A percentile compares a stretch with the other conserved stretches of the same genome.
Evolutionary conservation across 2,113 vertebrate genomes (phyloP).

Genomic region (Calcarius ornatus): DNA sequence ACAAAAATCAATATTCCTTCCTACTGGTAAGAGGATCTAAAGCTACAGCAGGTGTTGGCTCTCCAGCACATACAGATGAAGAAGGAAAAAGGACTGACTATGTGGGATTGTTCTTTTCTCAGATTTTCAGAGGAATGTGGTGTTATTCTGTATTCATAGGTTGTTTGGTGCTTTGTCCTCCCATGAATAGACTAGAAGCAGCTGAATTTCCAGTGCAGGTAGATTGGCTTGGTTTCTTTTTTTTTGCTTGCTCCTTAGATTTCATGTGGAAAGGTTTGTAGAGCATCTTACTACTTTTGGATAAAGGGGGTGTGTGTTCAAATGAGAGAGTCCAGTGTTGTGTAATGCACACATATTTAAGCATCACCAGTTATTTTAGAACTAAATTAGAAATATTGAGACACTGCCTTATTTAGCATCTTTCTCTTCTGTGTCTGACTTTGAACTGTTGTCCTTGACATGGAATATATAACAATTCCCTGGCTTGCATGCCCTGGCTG

Average conservation of each 20-base stretch:
- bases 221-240: not conserved
- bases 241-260: not conserved
- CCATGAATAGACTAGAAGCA: not conserved
- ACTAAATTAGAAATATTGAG: not conserved
- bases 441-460: slow-evolving; percentile 24
- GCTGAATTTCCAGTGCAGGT: not conserved
- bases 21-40: not conserved
- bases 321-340: not conserved
- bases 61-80: not conserved
- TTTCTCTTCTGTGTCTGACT: not conserved
- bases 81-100: not conserved
- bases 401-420: not conserved
- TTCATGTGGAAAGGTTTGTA: not conserved
- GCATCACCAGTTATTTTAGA: not conserved
- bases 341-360: not conserved
- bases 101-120: not conserved
- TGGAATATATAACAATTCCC: not conserved
- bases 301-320: not conserved
- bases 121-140: not conserved
- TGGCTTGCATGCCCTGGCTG: not conserved
- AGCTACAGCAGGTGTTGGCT: not conserved
- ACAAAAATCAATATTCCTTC: not conserved
- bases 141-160: not conserved
- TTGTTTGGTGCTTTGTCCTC: not conserved
- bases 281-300: not conserved